These are phyloP conservation scores for Pimephales promelas DNA, from an alignment of 2,113 vertebrate genomes.

Conservation along the genomic window DNA sequence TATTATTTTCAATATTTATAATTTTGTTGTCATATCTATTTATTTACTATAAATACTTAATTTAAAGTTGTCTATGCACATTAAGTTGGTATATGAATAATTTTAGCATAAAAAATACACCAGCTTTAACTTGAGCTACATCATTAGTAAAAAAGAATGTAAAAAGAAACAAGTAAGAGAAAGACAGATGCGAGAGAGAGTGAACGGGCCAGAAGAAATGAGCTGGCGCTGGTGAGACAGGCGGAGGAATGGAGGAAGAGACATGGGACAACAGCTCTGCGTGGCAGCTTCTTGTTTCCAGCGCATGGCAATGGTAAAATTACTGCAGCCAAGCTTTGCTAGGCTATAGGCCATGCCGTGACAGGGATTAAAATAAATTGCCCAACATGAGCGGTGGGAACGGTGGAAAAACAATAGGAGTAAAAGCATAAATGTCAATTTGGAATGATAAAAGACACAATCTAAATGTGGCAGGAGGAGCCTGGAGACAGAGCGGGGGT, in stretches of 20 bases:
- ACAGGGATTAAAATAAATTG: constrained; percentile 91
- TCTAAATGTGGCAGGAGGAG: constrained; percentile 87
- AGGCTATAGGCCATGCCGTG: constrained; percentile 76
- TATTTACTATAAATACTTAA: neutral
- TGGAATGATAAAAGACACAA: constrained; percentile 92
- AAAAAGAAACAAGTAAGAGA: constrained; percentile 10
- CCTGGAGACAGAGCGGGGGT: constrained; percentile 85
- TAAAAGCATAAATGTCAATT: constrained; percentile 95
- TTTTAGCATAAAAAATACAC: neutral
- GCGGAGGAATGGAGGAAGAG: constrained; percentile 16
- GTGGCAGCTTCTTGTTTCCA: constrained; percentile 39
- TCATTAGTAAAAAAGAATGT: neutral
- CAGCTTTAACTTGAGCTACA: neutral
- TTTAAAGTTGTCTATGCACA: neutral
- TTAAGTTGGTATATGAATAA: neutral
- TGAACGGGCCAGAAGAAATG: constrained; percentile 74
- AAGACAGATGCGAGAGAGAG: constrained; percentile 5
- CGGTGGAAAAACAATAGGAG: constrained; percentile 86
- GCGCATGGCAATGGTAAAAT: constrained; percentile 54
- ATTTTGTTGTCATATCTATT: neutral
- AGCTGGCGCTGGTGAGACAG: constrained; percentile 62
- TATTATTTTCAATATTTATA: neutral
- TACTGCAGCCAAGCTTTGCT: constrained; percentile 70
- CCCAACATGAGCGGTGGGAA: constrained; percentile 80
- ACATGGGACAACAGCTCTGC: constrained; percentile 31